Conservation (phyloP, 1,140 invertebrate species). For the Drosophila nasuta region DNA sequence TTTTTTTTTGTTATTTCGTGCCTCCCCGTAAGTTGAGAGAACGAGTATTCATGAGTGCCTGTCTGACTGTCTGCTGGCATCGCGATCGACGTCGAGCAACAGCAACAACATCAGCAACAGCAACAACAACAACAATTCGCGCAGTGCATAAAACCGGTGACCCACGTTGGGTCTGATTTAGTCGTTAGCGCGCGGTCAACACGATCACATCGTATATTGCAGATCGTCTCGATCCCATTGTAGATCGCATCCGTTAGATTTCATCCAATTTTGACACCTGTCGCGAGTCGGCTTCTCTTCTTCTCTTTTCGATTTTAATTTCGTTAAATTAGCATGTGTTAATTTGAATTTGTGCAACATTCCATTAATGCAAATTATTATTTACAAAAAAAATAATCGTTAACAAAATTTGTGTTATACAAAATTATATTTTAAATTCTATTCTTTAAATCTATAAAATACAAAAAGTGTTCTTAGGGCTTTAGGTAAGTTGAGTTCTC, state of each 20-base stretch:
- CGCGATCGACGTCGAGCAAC: conserved; percentile 43
- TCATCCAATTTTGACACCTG: conserved; percentile 33
- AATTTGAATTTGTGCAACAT: background rate
- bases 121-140: conserved; percentile 50
- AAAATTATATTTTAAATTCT: background rate
- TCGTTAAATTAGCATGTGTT: conserved; percentile 10
- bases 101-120: background rate
- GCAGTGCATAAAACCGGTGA: conserved; percentile 81
- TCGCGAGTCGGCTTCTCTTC: background rate
- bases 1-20: background rate
- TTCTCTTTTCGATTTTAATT: background rate
- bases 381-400: background rate
- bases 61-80: conserved; percentile 14
- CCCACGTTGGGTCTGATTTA: conserved; percentile 78
- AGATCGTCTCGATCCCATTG: conserved; percentile 10
- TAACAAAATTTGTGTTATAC: conserved; percentile 8
- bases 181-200: conserved; percentile 84
- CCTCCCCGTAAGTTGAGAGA: conserved; percentile 32
- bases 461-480: conserved; percentile 16
- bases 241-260: conserved; percentile 24
- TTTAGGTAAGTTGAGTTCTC: conserved; percentile 38
- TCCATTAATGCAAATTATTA: background rate
- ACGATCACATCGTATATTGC: conserved; percentile 72
- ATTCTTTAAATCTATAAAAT: background rate
- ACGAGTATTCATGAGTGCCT: conserved; percentile 46